Conservation (phyloP, 2,113 vertebrate genomes). For the Gymnocephalus cernua region DNA sequence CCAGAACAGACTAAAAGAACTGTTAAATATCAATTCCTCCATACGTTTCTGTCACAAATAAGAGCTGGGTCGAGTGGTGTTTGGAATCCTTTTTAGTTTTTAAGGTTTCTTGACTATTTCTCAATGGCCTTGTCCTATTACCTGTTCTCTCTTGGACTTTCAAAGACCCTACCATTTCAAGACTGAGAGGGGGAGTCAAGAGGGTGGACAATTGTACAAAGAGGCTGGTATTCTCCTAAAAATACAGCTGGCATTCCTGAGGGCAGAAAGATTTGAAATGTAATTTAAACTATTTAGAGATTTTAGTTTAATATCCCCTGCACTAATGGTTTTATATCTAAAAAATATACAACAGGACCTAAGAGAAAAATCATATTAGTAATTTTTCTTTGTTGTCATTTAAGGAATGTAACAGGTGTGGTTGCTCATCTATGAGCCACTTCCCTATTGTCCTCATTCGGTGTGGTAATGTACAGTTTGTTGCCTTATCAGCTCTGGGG, state of each 20-base stretch:
- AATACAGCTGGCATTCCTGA: conserved; percentile 26
- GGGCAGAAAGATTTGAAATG: neutral
- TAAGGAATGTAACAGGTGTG: conserved; percentile 7
- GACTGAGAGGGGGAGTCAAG: neutral
- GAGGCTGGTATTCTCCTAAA: conserved; percentile 1
- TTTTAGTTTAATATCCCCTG: conserved; percentile 21
- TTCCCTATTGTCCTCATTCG: conserved; percentile 42
- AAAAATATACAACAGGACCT: conserved; percentile 5
- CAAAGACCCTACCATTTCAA: conserved; percentile 7
- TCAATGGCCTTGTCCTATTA: conserved; percentile 33
- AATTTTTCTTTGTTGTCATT: neutral
- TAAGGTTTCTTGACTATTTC: conserved; percentile 40
- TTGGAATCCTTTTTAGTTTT: conserved; percentile 19
- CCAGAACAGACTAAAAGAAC: conserved; percentile 31
- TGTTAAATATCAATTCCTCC: conserved; percentile 39
- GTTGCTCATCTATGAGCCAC: conserved; percentile 18
- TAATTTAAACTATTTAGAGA: conserved; percentile 15
- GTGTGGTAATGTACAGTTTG: conserved; percentile 59
- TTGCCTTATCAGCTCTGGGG: conserved; percentile 71
- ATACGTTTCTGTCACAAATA: conserved; percentile 10
- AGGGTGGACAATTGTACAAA: neutral
- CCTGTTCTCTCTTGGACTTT: conserved; percentile 17
- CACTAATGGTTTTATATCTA: conserved; percentile 50
- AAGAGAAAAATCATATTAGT: conserved; percentile 11
- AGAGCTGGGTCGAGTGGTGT: conserved; percentile 22